Base-by-base conservation (phyloP, 2,888 invertebrate genomes). In the Pristionchus exspectatus region DNA sequence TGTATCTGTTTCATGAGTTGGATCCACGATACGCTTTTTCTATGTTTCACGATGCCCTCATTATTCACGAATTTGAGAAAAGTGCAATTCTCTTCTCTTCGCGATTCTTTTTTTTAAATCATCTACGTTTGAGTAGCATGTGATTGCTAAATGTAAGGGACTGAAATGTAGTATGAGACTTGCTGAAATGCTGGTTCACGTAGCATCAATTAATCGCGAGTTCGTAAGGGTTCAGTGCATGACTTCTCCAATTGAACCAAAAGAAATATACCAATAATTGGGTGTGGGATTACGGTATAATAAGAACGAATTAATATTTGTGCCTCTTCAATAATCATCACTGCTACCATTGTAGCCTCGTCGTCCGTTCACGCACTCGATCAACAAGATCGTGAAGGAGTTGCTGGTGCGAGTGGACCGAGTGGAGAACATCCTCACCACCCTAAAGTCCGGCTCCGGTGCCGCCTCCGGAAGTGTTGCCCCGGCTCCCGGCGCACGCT, bases 351-450 rank as follows among this genome's bases (percentile, higher is more conserved):
- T 59, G 16, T 63, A 85, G 85, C 38, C 85, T 16, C 85, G 63
- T 81, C 81, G 81, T 50, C 81, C 59, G 18, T 89, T 89, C 89
- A 89, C 83, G n/a, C 89, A 89, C 54, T 89, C 89, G n/a, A 81
- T 89, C 50, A 89, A 89, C 66, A 38, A 54, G 50, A 89, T 89
- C 21, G 89, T 89, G 38, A 89, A 89, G 89, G 89, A 89, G 9
- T 27, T 89, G n/a, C 83, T 89, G n/a, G 89, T 89, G 33, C 81
- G 89, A 66, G 89, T 89, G 38, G 89, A 89, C 63, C 81, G 89
- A 21, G 89, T 89, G 14, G 89, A 89, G 89, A 81, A 89, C 54
- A 83, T 89, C 10, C 83, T 89, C 59, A 89, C 89, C 44, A 83
- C 89, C 7, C 59, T 89, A 27, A 88, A 88, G 74, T 54, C 50